Evolutionary conservation across 2,113 vertebrate species (phyloP).

Genomic region (Aptenodytes patagonicus): DNA sequence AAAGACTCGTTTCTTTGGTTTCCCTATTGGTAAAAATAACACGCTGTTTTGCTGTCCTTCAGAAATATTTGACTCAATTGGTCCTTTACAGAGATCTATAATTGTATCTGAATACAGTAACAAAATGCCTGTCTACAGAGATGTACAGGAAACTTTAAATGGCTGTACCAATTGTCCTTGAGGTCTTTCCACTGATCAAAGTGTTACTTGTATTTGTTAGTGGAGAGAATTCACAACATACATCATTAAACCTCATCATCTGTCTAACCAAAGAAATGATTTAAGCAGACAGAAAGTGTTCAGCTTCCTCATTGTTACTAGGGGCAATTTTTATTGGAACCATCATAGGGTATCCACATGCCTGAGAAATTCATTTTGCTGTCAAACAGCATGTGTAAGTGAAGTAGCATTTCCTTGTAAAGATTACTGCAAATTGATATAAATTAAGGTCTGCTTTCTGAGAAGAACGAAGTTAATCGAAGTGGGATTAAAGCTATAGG

Average conservation of each 20-base stretch:
- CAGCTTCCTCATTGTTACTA: conserved; percentile 58
- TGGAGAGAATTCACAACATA: conserved; percentile 67
- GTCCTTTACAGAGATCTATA: background rate
- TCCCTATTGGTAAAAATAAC: background rate
- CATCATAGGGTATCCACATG: conserved; percentile 67
- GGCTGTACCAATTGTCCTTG: conserved; percentile 76
- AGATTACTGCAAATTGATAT: conserved; percentile 85
- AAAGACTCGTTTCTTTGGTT: background rate
- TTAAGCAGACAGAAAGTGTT: conserved; percentile 72
- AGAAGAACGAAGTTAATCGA: conserved; percentile 82
- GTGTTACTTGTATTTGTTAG: conserved; percentile 59
- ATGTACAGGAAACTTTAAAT: background rate
- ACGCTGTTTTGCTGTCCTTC: background rate
- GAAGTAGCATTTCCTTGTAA: conserved; percentile 72
- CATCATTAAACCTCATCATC: conserved; percentile 76
- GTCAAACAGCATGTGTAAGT: conserved; percentile 68
- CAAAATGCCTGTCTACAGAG: background rate
- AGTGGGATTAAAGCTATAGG: conserved; percentile 74
- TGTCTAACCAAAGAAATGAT: conserved; percentile 63
- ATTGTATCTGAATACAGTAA: background rate
- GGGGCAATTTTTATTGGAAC: conserved; percentile 76
- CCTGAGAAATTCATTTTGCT: conserved; percentile 72
- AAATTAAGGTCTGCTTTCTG: conserved; percentile 84
- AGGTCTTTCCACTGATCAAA: conserved; percentile 68
- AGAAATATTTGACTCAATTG: background rate